Evolutionary conservation across 1,140 invertebrate species (phyloP).

Genomic region (Drosophila ambigua): DNA sequence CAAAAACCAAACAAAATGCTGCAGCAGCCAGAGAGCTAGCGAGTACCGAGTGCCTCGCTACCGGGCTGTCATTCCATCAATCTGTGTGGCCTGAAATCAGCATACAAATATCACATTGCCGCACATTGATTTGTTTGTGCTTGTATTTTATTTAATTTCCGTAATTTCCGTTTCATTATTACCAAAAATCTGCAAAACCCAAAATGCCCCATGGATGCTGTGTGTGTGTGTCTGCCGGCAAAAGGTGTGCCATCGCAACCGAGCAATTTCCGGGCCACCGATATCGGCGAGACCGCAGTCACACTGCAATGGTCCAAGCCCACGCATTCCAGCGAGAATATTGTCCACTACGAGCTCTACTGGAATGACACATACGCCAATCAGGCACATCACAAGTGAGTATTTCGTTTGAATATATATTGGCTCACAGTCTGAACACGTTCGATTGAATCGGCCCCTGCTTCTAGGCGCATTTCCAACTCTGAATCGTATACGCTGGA

Average conservation of each 20-base stretch:
- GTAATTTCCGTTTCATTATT: constrained; percentile 82
- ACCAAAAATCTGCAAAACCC: constrained; percentile 57
- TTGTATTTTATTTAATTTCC: constrained; percentile 77
- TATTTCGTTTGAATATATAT: constrained; percentile 36
- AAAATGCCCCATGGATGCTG: constrained; percentile 30
- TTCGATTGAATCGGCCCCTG: neutral
- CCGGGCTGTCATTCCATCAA: constrained; percentile 44
- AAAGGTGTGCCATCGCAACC: constrained; percentile 96
- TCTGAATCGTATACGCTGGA: constrained; percentile 93
- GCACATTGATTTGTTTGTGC: constrained; percentile 75
- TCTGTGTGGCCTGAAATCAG: constrained; percentile 26
- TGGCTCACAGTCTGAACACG: neutral
- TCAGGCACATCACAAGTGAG: constrained; percentile 88
- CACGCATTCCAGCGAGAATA: constrained; percentile 94
- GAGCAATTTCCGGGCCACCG: constrained; percentile 92
- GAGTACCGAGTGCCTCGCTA: neutral
- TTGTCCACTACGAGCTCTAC: constrained; percentile 97
- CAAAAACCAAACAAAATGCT: constrained; percentile 42
- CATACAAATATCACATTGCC: constrained; percentile 70
- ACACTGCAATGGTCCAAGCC: constrained; percentile 95
- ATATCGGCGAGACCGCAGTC: constrained; percentile 92
- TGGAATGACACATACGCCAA: constrained; percentile 98
- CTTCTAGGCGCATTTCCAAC: constrained; percentile 88
- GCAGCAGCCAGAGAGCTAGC: constrained; percentile 11
- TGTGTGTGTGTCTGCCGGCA: constrained; percentile 33